Conservation (phyloP, 2,113 vertebrate genomes). For the Tychaedon coryphoeus region DNA sequence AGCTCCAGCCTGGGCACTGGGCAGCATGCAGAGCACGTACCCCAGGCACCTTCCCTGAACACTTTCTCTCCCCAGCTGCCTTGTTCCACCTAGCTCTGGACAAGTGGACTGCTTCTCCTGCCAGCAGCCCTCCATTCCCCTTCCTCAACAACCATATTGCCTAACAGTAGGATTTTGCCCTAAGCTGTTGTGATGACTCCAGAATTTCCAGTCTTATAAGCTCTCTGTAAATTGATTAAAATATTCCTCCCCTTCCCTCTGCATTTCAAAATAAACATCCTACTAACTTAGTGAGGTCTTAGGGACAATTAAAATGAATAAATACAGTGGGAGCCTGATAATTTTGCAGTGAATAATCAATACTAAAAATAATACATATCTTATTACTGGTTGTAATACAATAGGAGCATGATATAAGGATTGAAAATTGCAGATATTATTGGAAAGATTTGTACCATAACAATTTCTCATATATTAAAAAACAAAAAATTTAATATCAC, state of each 20-base stretch:
- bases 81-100: background rate
- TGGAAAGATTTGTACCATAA: conserved; percentile 51
- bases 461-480: conserved; percentile 45
- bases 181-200: background rate
- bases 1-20: background rate
- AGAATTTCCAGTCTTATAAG: background rate
- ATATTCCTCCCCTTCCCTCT: background rate
- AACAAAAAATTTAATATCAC: conserved; percentile 30
- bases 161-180: conserved; percentile 21
- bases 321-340: background rate
- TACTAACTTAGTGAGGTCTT: background rate
- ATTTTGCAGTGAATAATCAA: conserved; percentile 25
- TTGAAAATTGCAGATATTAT: conserved; percentile 61
- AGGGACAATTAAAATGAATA: conserved; percentile 27
- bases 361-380: conserved; percentile 23
- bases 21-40: fast-evolving
- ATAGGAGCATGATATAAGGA: conserved; percentile 9
- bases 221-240: background rate
- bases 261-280: background rate
- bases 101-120: background rate
- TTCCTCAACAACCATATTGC: background rate
- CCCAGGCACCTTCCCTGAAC: background rate
- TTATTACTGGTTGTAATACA: conserved; percentile 16
- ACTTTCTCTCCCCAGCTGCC: background rate
- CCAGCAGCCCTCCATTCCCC: background rate